Percentiles rank a stretch among this genome's conserved stretches.
Evolutionary conservation across 2,888 invertebrate genomes (phyloP).

Genomic region (Hypselothyrea guttata): DNA sequence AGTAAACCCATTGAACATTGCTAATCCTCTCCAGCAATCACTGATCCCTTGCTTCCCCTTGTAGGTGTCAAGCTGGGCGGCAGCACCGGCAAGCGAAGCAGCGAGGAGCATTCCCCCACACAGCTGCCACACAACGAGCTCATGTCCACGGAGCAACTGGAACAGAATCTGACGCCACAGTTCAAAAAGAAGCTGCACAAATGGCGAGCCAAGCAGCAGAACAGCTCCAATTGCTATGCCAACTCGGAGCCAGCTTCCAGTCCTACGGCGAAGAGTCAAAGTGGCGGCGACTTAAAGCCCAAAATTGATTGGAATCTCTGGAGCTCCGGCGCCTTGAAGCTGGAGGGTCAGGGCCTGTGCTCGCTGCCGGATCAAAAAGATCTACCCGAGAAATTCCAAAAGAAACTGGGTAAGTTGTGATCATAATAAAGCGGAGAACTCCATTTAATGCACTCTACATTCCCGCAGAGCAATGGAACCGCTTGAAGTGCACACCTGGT

Average conservation of each 20-base stretch:
- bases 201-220: constrained; percentile 87
- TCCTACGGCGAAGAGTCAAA: constrained; percentile 61
- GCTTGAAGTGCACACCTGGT: constrained; percentile 85
- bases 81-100: constrained; percentile 63
- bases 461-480: constrained; percentile 89
- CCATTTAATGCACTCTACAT: neutral
- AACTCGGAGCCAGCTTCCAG: constrained; percentile 62
- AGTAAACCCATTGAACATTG: constrained; percentile 47
- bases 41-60: neutral
- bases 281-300: constrained; percentile 80
- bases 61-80: constrained; percentile 48
- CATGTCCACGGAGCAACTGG: constrained; percentile 80
- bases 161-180: constrained; percentile 89
- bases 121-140: constrained; percentile 70
- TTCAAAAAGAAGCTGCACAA: constrained; percentile 92
- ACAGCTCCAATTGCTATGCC: constrained; percentile 53
- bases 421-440: neutral
- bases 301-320: constrained; percentile 86
- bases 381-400: constrained; percentile 91
- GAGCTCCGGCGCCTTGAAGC: constrained; percentile 83
- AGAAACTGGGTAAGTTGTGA: constrained; percentile 86
- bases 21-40: neutral
- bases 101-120: constrained; percentile 77
- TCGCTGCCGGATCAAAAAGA: constrained; percentile 86
- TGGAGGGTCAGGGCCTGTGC: constrained; percentile 81